Evolutionary conservation across 1,140 invertebrate genomes (phyloP), one percentile per base, ranked within the genome.

Genomic region (Formica exsecta): DNA sequence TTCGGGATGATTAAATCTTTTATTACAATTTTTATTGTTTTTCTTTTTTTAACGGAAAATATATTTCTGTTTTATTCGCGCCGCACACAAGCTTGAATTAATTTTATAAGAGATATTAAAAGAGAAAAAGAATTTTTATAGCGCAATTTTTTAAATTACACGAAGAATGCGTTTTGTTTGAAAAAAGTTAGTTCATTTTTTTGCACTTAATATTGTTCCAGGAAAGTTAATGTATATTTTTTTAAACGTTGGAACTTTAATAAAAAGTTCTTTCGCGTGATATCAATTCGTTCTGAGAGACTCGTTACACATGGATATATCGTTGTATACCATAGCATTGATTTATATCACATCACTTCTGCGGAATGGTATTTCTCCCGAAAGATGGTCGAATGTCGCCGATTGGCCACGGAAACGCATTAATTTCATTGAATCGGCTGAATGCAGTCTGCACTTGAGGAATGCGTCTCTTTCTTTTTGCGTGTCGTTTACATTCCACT

Each of bases 341-440:
- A 74, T 48, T 83, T 61, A 59, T 41, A 13, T 44, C 44, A 44
- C 29, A 61, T 73, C 29, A 61, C 38, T 73, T 48, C 2, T 48
- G 16, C 36, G 22, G 22, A 22, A 59, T 29, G 16, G 16, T 73
- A 73, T 38, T 83, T 81, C 51, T 73, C 22, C 16, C 22, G 36
- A 75, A 86, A 85, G 64, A 68, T 61, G 32, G 73, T 61, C 29
- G 61, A 44, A 85, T 54, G 41, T 85, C 61, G 22, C 22, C 19
- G 57, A 25, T 19, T n/a, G 36, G 38, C 25, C 22, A 22, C 36
- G 38, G 41, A 62, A 29, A 84, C 61, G 66, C 61, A 80, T 85
- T 88, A 79, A 89, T 88, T 88, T 89, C 59, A 68, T 65, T 86
- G 75, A 86, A 70, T n/a, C 64, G 38, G 41, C 8, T 79, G 84